phyloP scores from a whole-genome alignment of 1,140 invertebrate genomes.

The Drosophila pruinosa region DNA sequence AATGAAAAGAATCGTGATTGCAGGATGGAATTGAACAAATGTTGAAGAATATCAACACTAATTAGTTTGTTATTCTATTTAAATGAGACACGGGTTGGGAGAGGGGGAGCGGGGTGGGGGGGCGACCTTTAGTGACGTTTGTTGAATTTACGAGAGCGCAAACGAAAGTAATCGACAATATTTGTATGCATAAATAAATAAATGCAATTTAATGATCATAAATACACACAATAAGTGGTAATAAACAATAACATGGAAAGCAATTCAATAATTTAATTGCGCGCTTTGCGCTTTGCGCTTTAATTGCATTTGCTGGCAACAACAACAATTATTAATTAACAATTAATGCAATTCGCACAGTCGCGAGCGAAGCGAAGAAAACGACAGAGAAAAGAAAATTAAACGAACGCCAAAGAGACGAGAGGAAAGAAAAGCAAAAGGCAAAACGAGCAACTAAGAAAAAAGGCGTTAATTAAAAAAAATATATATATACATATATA shows the following conservation, averaged over 20 bases:
- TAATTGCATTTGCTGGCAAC: constrained; percentile 61
- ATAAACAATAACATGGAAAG: constrained; percentile 38
- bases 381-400: constrained; percentile 19
- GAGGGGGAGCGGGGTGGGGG: not conserved
- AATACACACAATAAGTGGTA: constrained; percentile 40
- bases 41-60: constrained; percentile 65
- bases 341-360: constrained; percentile 62
- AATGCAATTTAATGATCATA: constrained; percentile 44
- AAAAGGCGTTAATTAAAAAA: constrained; percentile 75
- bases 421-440: constrained; percentile 25
- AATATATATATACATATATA: constrained; percentile 47
- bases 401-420: constrained; percentile 9
- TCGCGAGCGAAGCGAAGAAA: constrained; percentile 36
- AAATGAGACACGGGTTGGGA: constrained; percentile 35
- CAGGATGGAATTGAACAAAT: constrained; percentile 36
- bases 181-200: constrained; percentile 8
- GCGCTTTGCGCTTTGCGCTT: constrained; percentile 64
- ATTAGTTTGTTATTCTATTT: constrained; percentile 81
- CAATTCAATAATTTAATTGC: constrained; percentile 72
- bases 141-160: constrained; percentile 40
- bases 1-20: constrained; percentile 21
- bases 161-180: constrained; percentile 31
- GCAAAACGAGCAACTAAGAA: constrained; percentile 58
- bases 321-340: constrained; percentile 71
- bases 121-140: constrained; percentile 23